Evolutionary conservation across 1,140 invertebrate genomes (phyloP), one percentile per base, ranked within the genome.

Genomic region (Kradibia gibbosae): DNA sequence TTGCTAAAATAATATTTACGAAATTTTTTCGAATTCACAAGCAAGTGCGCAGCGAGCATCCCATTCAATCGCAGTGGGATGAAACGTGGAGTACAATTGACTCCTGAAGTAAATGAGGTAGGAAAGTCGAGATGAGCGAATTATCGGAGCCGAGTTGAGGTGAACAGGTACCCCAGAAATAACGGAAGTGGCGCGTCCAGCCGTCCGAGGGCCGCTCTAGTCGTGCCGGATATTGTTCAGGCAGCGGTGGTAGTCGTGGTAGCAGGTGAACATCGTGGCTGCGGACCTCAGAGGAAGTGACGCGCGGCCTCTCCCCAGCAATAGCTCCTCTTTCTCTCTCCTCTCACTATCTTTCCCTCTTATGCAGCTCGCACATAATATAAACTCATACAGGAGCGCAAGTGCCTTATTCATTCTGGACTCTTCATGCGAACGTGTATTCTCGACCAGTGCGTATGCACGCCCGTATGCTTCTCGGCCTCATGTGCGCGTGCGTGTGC

Each of bases 271-370:
- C 72, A 50, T 57, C 34, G 53, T 45, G 22, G 67, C 36, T 22
- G 65, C 45, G 22, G 11, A 25, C 34, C 48, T 55, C 55, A 39
- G 13, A 81, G 73, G 73, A 81, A 81, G 73, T 76, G 80, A 81
- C 80, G 80, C 82, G 82, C 75, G 78, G 82, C 84, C 84, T 82
- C 84, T 34, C 77, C 79, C 78, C 57, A 76, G 78, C 83, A 73
- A 85, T 85, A 82, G 82, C 67, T 82, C 71, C 74, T 55, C 57
- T 55, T 17, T 42, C 48, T 82, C 48, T 78, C 36, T 10, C 82
- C 70, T 85, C 67, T n/a, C 65, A 15, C 34, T 39, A 15, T 67
- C 25, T 67, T 20, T 20, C 55, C 48, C 74, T 11, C 50, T 55
- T 45, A 25, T 28, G 17, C 45, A 55, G 31, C 42, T 72, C 57